phyloP scores from a whole-genome alignment of 2,797 vertebrate genomes.

The Hoplostethus mediterraneus region DNA sequence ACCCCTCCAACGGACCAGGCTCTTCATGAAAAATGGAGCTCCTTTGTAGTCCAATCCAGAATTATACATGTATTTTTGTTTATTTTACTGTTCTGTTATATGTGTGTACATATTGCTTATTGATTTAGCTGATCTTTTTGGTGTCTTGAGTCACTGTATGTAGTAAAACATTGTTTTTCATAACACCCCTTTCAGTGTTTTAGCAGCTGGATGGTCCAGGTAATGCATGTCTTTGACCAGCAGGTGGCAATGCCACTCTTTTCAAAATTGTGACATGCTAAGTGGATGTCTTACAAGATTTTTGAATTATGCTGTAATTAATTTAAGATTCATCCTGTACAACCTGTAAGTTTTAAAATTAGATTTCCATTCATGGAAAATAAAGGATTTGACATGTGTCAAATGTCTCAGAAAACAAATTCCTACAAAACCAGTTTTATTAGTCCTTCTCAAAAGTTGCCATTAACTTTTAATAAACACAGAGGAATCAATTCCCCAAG shows the following conservation, averaged over 20 bases:
- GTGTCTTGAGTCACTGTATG: neutral
- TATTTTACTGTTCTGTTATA: neutral
- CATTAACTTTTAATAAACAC: too few species aligned
- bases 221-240: constrained; percentile 63
- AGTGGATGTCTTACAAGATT: constrained; percentile 13
- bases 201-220: neutral
- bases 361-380: neutral
- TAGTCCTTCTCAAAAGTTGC: neutral
- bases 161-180: neutral
- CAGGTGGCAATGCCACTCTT: constrained; percentile 70
- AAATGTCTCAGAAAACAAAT: neutral
- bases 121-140: neutral
- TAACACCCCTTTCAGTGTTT: neutral
- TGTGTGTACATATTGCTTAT: neutral
- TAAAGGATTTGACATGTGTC: neutral
- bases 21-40: constrained; percentile 18
- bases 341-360: constrained; percentile 5
- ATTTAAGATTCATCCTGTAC: constrained; percentile 33
- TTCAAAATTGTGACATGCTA: constrained; percentile 25
- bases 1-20: neutral
- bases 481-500: neutral
- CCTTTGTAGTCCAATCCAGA: neutral
- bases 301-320: constrained; percentile 39
- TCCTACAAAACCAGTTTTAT: constrained; percentile 2
- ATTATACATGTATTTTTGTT: constrained; percentile 13